Conservation (phyloP, 2,113 vertebrate species). For the Thoracochromis brauschi region DNA sequence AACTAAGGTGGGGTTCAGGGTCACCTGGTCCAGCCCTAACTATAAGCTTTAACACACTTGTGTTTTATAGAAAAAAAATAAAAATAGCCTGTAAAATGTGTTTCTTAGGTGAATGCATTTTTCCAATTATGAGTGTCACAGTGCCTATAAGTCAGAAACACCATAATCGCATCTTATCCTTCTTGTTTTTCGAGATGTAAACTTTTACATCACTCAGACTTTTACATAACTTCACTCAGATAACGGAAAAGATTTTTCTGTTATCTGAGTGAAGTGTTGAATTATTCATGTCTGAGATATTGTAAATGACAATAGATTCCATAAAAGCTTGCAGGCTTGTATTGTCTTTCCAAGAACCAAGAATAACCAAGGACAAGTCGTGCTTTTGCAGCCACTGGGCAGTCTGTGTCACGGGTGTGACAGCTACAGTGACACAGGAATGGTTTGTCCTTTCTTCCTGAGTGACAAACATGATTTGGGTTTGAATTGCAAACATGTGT, state of each 20-base stretch:
- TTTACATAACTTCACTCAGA: background rate
- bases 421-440: background rate
- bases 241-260: background rate
- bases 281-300: slow-evolving; percentile 10
- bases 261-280: background rate
- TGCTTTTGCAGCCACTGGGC: background rate
- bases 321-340: slow-evolving; percentile 6
- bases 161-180: background rate
- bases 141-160: background rate
- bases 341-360: background rate
- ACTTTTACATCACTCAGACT: background rate
- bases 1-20: background rate
- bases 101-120: background rate
- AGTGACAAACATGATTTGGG: background rate
- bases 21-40: background rate
- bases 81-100: background rate
- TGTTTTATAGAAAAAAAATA: background rate
- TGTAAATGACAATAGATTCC: background rate
- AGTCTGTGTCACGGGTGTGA: background rate
- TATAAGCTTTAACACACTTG: background rate
- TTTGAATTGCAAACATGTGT: background rate
- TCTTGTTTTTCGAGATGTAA: background rate
- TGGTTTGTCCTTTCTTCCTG: background rate
- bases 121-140: background rate
- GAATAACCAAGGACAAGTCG: background rate